These are phyloP conservation scores for Zoanthus solanderi DNA, from an alignment of 92 coral and sea anemone genomes.

Conservation along the genomic window DNA sequence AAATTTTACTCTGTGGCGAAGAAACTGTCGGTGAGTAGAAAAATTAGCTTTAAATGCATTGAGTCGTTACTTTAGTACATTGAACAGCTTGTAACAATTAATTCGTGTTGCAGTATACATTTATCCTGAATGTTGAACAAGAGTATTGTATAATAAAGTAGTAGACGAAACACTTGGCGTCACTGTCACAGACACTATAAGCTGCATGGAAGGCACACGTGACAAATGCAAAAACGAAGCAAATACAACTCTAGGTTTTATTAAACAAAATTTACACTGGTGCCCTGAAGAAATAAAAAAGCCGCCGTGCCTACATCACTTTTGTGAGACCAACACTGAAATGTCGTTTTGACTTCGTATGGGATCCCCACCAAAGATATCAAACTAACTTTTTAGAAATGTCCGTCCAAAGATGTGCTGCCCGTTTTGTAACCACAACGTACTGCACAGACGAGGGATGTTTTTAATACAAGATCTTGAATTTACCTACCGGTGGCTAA, in stretches of 20 bases:
- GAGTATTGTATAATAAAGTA: too few species aligned
- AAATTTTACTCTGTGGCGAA: too few species aligned
- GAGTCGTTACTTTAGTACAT: too few species aligned
- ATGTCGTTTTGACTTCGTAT: not conserved
- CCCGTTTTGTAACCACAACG: not conserved
- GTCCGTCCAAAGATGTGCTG: not conserved
- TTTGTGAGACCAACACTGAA: not conserved
- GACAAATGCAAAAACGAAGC: not conserved
- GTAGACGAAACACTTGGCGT: too few species aligned
- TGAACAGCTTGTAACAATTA: too few species aligned
- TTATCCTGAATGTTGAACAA: too few species aligned
- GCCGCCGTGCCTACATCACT: not conserved
- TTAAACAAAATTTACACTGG: not conserved
- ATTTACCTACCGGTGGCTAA: not conserved
- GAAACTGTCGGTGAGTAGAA: too few species aligned
- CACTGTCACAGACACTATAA: not conserved
- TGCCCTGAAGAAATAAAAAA: not conserved
- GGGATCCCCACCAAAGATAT: not conserved
- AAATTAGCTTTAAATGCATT: too few species aligned
- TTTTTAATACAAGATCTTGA: not conserved
- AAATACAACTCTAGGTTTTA: not conserved
- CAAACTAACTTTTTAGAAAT: not conserved
- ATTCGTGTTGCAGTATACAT: too few species aligned
- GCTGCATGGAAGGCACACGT: not conserved
- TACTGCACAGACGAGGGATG: conserved; percentile 1